Percentiles rank a stretch among this genome's conserved stretches.
Conservation (phyloP, 92 coral and sea anemone species). For the Virgularia gustaviana region DNA sequence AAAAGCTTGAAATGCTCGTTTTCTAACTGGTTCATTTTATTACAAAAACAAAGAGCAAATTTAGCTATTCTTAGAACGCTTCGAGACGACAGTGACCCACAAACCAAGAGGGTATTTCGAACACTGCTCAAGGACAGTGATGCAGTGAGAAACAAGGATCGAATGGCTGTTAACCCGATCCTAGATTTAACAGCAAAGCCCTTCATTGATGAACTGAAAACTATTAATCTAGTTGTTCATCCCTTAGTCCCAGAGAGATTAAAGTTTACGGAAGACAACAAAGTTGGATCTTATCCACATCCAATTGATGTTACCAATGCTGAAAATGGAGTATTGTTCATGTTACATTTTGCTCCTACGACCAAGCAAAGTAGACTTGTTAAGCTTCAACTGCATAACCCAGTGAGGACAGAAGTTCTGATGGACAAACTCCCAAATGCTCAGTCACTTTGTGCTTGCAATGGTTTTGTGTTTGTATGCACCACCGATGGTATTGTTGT, state of each 20-base stretch:
- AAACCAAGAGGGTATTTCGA: constrained; percentile 41
- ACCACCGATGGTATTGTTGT: constrained; percentile 47
- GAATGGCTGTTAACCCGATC: constrained; percentile 57
- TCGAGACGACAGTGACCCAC: constrained; percentile 50
- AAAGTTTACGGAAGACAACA: constrained; percentile 55
- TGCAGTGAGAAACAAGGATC: constrained; percentile 57
- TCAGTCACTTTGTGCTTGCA: constrained; percentile 43
- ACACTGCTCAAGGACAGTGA: constrained; percentile 52
- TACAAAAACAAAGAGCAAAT: constrained; percentile 38
- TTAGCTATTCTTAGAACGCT: constrained; percentile 46
- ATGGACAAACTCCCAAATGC: constrained; percentile 43
- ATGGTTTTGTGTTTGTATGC: constrained; percentile 51
- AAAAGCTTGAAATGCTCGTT: constrained; percentile 42
- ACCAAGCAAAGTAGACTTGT: constrained; percentile 50
- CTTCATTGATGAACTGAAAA: constrained; percentile 28
- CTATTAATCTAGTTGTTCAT: constrained; percentile 36
- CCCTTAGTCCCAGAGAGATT: constrained; percentile 51
- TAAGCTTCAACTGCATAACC: constrained; percentile 53
- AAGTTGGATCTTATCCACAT: constrained; percentile 56
- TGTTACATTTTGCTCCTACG: constrained; percentile 50
- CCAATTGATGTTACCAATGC: constrained; percentile 53
- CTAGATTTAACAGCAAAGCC: constrained; percentile 50
- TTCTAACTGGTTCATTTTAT: constrained; percentile 47
- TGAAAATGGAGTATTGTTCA: constrained; percentile 50
- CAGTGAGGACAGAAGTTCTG: constrained; percentile 45